Evolutionary conservation across 1,140 invertebrate species (phyloP).

Genomic region (Ceratitis capitata): DNA sequence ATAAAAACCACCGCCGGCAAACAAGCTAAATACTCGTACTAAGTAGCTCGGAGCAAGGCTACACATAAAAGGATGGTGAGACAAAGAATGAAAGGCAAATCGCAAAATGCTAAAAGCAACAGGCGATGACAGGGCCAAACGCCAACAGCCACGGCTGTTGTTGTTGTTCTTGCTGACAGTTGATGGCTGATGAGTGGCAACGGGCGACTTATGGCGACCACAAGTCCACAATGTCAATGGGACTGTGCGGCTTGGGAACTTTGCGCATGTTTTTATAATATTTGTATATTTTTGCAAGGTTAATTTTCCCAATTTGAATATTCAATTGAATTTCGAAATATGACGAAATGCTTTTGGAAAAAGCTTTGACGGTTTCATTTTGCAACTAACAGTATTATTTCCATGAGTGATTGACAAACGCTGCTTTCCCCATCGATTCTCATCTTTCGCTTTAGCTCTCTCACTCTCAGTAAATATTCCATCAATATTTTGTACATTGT

Average conservation of each 20-base stretch:
- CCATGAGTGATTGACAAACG: not conserved
- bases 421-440: no score
- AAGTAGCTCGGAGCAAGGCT: not conserved
- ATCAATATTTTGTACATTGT: not conserved
- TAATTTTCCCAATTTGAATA: not conserved
- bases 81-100: not conserved
- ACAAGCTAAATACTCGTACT: no score
- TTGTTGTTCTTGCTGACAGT: not conserved
- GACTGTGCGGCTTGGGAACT: not conserved
- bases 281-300: not conserved
- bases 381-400: not conserved
- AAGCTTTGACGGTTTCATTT: not conserved
- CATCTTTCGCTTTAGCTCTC: no score
- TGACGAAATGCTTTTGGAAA: not conserved
- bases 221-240: not conserved
- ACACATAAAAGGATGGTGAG: no score
- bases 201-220: not conserved
- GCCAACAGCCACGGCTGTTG: not conserved
- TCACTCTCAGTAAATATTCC: no score
- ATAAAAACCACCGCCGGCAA: not conserved
- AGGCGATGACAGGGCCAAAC: not conserved
- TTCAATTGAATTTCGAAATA: not conserved
- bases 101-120: slow-evolving; percentile 12
- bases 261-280: not conserved
- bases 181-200: not conserved